phyloP scores from a whole-genome alignment of 2,888 invertebrate species.

The Falcaria lacertinaria region DNA sequence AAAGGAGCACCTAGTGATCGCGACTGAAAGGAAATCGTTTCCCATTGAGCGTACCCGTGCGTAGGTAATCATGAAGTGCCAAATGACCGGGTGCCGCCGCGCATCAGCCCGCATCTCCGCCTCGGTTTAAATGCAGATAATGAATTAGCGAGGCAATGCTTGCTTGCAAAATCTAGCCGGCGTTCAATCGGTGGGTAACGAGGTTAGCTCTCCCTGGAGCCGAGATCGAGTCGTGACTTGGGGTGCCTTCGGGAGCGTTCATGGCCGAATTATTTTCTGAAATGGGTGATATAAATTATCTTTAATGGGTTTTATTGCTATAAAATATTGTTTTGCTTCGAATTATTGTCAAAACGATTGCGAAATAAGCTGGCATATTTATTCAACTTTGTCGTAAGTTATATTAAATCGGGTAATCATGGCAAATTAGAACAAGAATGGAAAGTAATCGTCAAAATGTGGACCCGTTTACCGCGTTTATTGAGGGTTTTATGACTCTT shows the following conservation, averaged over 20 bases:
- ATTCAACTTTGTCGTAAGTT: constrained; percentile 11
- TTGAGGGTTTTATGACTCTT: constrained; percentile 64
- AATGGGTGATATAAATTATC: constrained; percentile 65
- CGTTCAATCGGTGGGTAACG: constrained; percentile 60
- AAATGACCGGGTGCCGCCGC: constrained; percentile 48
- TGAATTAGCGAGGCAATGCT: constrained; percentile 66
- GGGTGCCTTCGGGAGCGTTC: constrained; percentile 64
- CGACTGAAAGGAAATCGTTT: constrained; percentile 54
- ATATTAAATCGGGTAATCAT: constrained; percentile 31
- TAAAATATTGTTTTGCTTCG: constrained; percentile 52
- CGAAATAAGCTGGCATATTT: constrained; percentile 14
- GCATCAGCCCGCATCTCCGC: constrained; percentile 16
- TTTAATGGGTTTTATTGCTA: constrained; percentile 59
- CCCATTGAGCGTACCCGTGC: constrained; percentile 51
- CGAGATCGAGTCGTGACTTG: constrained; percentile 56
- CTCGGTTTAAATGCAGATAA: constrained; percentile 55
- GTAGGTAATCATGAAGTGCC: constrained; percentile 59
- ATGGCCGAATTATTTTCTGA: constrained; percentile 63
- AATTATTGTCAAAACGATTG: constrained; percentile 39
- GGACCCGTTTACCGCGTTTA: constrained; percentile 60
- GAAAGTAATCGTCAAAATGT: constrained; percentile 53
- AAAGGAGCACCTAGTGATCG: constrained; percentile 50
- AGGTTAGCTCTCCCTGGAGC: constrained; percentile 51
- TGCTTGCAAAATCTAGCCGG: constrained; percentile 64
- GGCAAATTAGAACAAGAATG: constrained; percentile 49